Conservation (phyloP, 2,113 vertebrate genomes). For the Zingel zingel region DNA sequence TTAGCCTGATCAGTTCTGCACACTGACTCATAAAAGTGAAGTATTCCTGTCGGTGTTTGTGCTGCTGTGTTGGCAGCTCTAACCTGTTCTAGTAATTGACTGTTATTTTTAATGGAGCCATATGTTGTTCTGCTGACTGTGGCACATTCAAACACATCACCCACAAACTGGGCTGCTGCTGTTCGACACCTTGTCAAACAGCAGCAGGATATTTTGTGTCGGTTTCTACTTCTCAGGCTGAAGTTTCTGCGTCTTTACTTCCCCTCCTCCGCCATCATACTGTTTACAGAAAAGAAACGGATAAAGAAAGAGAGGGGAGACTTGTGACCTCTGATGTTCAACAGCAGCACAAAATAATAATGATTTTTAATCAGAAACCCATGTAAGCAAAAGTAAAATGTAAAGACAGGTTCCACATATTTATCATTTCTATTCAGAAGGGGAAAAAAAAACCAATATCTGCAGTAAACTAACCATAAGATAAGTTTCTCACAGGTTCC, state of each 20-base stretch:
- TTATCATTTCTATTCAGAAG: not conserved
- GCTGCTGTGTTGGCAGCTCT: slow-evolving; percentile 65
- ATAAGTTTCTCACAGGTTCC: not conserved
- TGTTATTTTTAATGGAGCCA: slow-evolving; percentile 76
- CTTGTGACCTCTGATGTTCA: not conserved
- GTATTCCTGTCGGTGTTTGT: slow-evolving; percentile 23
- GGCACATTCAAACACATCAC: slow-evolving; percentile 49
- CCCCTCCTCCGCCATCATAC: not conserved
- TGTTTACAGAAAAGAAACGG: not conserved
- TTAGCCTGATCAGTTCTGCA: not conserved
- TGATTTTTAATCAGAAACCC: too few species aligned
- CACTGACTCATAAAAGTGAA: slow-evolving; percentile 57
- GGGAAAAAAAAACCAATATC: not conserved
- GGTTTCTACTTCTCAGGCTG: slow-evolving; percentile 19
- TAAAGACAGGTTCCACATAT: too few species aligned
- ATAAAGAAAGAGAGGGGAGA: not conserved
- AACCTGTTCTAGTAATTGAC: slow-evolving; percentile 70
- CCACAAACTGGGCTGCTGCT: slow-evolving; percentile 40
- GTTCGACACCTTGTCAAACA: slow-evolving; percentile 68
- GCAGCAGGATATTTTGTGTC: slow-evolving; percentile 38
- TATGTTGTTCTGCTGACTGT: slow-evolving; percentile 77
- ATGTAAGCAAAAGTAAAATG: too few species aligned
- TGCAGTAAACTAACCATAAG: not conserved
- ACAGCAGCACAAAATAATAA: not conserved
- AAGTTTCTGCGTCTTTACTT: slow-evolving; percentile 3